These are phyloP conservation scores for Cervus canadensis DNA, from an alignment of 2,113 vertebrate species.

Conservation along the genomic window DNA sequence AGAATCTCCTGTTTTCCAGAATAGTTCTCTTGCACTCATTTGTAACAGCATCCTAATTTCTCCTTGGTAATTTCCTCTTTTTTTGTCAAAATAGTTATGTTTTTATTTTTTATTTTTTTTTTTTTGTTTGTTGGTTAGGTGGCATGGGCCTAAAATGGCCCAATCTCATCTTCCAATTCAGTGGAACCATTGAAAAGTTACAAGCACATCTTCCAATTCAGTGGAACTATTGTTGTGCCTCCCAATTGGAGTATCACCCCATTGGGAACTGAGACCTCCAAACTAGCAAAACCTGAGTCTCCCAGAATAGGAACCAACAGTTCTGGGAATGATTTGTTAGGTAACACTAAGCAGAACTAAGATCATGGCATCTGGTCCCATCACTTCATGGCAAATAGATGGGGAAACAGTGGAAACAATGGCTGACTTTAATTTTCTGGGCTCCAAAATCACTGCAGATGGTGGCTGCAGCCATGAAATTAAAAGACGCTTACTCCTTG, in stretches of 20 bases:
- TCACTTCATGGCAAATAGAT: no score
- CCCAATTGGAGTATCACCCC: background rate
- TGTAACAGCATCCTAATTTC: background rate
- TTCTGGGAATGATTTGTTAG: background rate
- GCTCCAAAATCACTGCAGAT: no score
- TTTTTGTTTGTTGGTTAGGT: background rate
- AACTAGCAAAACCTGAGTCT: background rate
- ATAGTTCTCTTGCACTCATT: background rate
- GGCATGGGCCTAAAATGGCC: background rate
- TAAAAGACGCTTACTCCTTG: no score
- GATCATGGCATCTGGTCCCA: no score
- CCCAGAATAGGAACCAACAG: background rate
- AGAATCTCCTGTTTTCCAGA: background rate
- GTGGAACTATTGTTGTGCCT: background rate
- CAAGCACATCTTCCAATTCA: background rate
- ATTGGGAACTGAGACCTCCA: background rate
- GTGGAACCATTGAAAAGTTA: background rate
- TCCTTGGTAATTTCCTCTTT: background rate
- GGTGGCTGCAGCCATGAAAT: no score
- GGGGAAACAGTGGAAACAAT: no score
- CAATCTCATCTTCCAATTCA: background rate
- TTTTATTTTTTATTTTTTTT: background rate
- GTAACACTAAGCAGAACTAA: background rate
- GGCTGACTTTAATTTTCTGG: no score
- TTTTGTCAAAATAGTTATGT: background rate